Percentiles rank a stretch among this genome's conserved stretches.
Evolutionary conservation across 23 tunicate genomes (phyloP).

Genomic region (Ciona savignyi): DNA sequence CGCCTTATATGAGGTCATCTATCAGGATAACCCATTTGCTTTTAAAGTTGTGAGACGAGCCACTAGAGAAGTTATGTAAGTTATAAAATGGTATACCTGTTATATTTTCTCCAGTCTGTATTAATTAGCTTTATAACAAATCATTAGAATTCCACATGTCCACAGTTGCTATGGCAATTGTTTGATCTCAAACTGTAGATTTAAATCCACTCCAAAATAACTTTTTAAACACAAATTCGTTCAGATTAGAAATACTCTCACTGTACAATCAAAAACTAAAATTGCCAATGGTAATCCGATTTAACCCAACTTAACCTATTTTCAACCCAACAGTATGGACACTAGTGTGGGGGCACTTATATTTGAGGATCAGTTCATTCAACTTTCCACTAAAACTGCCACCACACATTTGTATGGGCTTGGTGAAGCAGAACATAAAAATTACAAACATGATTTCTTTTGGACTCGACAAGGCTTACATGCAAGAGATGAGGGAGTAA

Average conservation of each 20-base stretch:
- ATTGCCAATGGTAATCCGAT: too few relatives aligned
- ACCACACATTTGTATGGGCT: conserved; percentile 70
- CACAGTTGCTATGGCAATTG: too few relatives aligned
- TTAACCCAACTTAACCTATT: too few relatives aligned
- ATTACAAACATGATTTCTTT: conserved; percentile 54
- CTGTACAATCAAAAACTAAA: too few relatives aligned
- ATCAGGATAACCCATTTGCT: conserved; percentile 46
- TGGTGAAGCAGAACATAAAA: conserved; percentile 90
- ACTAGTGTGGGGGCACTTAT: conserved; percentile 47
- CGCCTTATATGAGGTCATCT: conserved; percentile 47
- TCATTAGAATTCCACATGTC: too few relatives aligned
- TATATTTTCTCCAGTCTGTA: too few relatives aligned
- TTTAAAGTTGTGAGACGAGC: conserved; percentile 50
- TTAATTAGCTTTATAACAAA: too few relatives aligned
- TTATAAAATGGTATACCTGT: too few relatives aligned
- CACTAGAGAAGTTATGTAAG: conserved; percentile 50
- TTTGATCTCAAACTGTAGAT: too few relatives aligned
- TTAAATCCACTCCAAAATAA: too few relatives aligned
- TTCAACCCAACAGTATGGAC: conserved; percentile 37
- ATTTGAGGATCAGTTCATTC: conserved; percentile 71
- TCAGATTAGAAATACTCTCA: too few relatives aligned
- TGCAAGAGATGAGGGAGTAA: conserved; percentile 63
- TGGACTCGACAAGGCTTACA: conserved; percentile 63
- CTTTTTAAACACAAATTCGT: too few relatives aligned
- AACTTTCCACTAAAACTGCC: conserved; percentile 69